Percentiles rank a stretch among this genome's conserved stretches.
These are phyloP conservation scores for Hemichromis elongatus DNA, from an alignment of 2,113 vertebrate genomes.

Conservation along the genomic window DNA sequence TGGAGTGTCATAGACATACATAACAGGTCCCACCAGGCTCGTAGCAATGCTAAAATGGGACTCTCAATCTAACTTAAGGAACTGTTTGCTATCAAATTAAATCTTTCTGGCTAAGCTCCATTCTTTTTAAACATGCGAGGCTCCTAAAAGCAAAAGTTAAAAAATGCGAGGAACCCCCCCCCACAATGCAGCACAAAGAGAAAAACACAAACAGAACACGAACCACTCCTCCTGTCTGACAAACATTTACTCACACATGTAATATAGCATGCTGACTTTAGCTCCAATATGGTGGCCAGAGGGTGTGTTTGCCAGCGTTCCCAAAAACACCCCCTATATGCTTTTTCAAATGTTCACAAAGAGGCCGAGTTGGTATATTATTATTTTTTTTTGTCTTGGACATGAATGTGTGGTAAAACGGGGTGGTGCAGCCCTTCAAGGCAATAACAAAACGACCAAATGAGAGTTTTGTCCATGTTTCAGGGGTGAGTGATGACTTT, in stretches of 20 bases:
- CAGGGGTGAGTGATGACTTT: conserved; percentile 66
- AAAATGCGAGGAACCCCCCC: not conserved
- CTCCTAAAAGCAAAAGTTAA: not conserved
- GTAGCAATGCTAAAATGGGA: not conserved
- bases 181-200: not conserved
- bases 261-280: not conserved
- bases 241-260: not conserved
- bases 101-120: too few relatives aligned
- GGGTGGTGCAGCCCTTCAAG: conserved; percentile 43
- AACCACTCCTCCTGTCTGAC: not conserved
- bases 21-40: not conserved
- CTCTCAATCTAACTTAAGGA: not conserved
- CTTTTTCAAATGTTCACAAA: not conserved
- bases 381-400: conserved; percentile 4
- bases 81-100: not conserved
- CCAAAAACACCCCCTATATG: not conserved
- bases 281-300: not conserved
- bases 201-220: not conserved
- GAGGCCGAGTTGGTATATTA: not conserved
- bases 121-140: not conserved
- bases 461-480: conserved; percentile 67
- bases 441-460: conserved; percentile 63
- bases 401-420: conserved; percentile 10
- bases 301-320: not conserved
- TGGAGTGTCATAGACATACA: not conserved